These are phyloP conservation scores for Sebastes reedi DNA, from an alignment of 2,797 vertebrate species.

Conservation along the genomic window DNA sequence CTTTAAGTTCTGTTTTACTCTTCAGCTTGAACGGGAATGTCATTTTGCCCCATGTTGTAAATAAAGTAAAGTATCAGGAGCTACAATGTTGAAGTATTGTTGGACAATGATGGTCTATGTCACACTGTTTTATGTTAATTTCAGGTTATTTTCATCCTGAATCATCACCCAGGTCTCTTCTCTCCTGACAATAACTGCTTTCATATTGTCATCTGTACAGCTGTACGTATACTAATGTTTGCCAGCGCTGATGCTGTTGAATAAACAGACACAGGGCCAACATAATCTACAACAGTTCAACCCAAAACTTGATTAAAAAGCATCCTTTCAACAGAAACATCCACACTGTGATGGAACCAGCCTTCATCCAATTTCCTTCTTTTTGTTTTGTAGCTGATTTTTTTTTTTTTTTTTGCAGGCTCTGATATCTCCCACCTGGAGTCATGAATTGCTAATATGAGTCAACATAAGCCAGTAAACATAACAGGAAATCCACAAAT, in stretches of 20 bases:
- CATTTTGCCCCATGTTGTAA: not conserved
- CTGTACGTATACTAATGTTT: constrained; percentile 13
- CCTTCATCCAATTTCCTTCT: constrained; percentile 44
- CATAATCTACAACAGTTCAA: constrained; percentile 42
- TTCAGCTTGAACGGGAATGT: not conserved
- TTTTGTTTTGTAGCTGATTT: constrained; percentile 38
- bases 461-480: constrained; percentile 35
- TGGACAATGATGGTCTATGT: not conserved
- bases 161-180: not conserved
- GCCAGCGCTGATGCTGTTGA: constrained; percentile 18
- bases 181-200: constrained; percentile 1
- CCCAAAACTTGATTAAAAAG: constrained; percentile 53
- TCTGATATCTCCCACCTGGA: constrained; percentile 51
- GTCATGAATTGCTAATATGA: constrained; percentile 58
- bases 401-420: not conserved
- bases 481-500: constrained; percentile 12
- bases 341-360: constrained; percentile 22
- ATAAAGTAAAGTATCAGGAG: not conserved
- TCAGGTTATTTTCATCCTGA: constrained; percentile 10
- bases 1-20: not conserved
- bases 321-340: constrained; percentile 39
- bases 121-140: not conserved
- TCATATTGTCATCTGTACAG: constrained; percentile 10
- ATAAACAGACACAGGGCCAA: constrained; percentile 28
- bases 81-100: not conserved